Conservation (phyloP, 1,140 invertebrate genomes). For the Nasonia giraulti region DNA sequence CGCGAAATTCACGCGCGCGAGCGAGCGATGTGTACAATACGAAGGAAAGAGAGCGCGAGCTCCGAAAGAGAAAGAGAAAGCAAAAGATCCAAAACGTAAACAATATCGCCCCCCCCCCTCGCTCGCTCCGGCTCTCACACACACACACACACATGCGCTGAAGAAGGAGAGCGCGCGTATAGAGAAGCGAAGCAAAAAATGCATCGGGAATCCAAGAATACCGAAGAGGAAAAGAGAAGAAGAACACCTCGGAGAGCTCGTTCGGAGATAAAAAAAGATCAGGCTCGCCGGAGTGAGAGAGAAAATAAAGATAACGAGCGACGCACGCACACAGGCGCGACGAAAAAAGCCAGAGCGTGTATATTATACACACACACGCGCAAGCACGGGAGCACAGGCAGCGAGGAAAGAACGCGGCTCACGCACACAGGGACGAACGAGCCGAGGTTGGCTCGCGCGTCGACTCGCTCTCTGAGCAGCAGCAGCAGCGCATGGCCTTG, state of each 20-base stretch:
- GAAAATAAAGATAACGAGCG: slow-evolving; percentile 46
- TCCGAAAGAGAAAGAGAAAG: slow-evolving; percentile 30
- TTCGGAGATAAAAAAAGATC: slow-evolving; percentile 26
- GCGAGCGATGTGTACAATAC: too few species aligned
- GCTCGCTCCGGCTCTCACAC: too few species aligned
- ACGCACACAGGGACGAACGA: slow-evolving; percentile 20
- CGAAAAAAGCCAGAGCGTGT: not conserved
- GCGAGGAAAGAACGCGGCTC: slow-evolving; percentile 1
- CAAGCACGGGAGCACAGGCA: not conserved
- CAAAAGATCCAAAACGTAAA: slow-evolving; percentile 46
- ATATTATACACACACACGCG: not conserved
- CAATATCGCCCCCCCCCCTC: not conserved
- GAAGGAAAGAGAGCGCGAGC: not conserved
- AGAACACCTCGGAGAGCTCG: slow-evolving; percentile 20
- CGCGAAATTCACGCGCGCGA: too few species aligned
- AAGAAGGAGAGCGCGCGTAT: not conserved
- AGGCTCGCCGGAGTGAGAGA: not conserved
- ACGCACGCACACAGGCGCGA: not conserved
- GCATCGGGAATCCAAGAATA: not conserved
- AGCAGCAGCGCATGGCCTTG: slow-evolving; percentile 74
- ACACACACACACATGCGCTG: too few species aligned
- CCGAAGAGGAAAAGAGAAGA: slow-evolving; percentile 30
- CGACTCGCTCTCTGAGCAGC: slow-evolving; percentile 36
- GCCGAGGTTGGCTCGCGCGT: slow-evolving; percentile 54
- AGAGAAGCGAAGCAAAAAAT: slow-evolving; percentile 17